Evolutionary conservation across 2,797 vertebrate species (phyloP).

Genomic region (Garrulus glandarius): DNA sequence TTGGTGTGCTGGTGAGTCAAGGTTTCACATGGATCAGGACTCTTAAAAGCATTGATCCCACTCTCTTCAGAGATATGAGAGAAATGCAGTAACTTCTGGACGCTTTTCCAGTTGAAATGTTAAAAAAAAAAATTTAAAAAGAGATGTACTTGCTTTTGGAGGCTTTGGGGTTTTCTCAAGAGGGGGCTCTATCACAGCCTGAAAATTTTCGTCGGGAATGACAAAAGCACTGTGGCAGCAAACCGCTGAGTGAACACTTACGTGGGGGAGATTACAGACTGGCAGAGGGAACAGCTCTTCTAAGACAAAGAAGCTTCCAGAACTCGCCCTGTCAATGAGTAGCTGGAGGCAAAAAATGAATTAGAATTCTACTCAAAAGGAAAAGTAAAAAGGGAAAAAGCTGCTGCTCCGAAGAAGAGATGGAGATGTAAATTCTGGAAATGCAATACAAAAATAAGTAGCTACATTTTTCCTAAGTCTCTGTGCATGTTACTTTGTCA

Average conservation of each 20-base stretch:
- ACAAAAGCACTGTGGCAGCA: neutral
- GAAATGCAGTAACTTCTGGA: neutral
- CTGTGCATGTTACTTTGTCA: neutral
- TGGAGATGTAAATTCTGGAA: neutral
- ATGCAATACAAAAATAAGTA: neutral
- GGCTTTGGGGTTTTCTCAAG: neutral
- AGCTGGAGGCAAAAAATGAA: slow-evolving; percentile 5
- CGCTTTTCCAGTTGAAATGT: neutral
- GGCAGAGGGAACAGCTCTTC: neutral
- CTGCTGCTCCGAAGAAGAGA: neutral
- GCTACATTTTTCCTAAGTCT: neutral
- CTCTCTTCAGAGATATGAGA: neutral
- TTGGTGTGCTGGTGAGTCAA: fast-evolving
- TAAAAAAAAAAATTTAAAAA: no score
- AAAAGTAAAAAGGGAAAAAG: neutral
- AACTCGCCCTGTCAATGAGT: neutral
- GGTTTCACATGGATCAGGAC: neutral
- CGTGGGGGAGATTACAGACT: neutral
- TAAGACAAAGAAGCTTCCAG: neutral
- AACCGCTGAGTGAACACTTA: neutral
- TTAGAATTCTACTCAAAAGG: neutral
- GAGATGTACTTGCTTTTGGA: neutral
- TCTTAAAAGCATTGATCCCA: neutral
- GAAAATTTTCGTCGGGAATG: neutral
- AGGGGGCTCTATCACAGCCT: neutral